Base-by-base conservation (phyloP, 2,888 invertebrate species). In the Melinopterus prodromus region DNA sequence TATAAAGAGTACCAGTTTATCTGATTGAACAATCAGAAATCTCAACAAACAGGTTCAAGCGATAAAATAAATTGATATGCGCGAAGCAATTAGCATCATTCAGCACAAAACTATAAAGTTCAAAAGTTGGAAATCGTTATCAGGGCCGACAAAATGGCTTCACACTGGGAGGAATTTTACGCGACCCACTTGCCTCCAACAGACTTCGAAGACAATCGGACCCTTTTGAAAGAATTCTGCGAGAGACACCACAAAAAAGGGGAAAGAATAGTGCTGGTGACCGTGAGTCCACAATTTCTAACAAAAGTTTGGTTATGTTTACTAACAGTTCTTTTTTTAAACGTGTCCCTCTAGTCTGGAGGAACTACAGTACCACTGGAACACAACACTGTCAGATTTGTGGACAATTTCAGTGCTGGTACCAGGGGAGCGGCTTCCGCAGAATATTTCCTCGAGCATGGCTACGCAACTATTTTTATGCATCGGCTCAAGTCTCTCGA, bases 341-440 rank as follows among this genome's bases (percentile, higher is more conserved):
- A 69, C 76, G 81, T 79, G 71, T 83, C 78, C 84, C 90, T 90
- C 53, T 89, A 95, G 96, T 98, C 98, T 81, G 99, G 99, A 70
- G 99, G 99, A 78, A 99, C 99, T 5, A 97, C 97, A 69, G 97
- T 99, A 6, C 99, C 99, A 0, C 89, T 99, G 79, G 99, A 99
- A 88, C 97, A 97, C 88, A 97, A 98, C 88, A 98, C 99, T 0
- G 99, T 99, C 0, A 93, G 99, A 77, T 99, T 97, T 90, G 98
- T 99, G 79, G 99, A 99, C 89, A 99, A 99, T 91, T 99, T 99
- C 90, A 99, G 99, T 89, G 97, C 98, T 16, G 99, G 99, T 74
- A 97, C 96, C 0, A 92, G 99, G 83, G 99, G 99, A 26, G 94
- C 99, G 0, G 94, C 97, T 0, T 99, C 99, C 0, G 95, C 99